phyloP scores from a whole-genome alignment of 2,113 vertebrate species.

The Dicrurus megarhynchus region DNA sequence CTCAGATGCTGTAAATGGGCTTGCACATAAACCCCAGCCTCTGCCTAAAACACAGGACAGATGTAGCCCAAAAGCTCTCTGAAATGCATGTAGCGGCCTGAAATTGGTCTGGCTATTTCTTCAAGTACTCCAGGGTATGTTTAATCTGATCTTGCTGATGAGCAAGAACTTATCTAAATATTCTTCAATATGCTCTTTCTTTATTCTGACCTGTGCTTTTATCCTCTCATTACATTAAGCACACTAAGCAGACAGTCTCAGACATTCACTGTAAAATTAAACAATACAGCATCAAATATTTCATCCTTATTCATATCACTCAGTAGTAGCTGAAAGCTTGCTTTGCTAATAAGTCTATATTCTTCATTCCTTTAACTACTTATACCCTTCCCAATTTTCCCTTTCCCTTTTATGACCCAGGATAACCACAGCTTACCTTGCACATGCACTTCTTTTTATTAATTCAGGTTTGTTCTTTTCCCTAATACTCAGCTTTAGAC shows the following conservation, averaged over 20 bases:
- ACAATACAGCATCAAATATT: background rate
- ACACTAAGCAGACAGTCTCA: background rate
- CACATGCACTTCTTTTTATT: background rate
- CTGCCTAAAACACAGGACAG: background rate
- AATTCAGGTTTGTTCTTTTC: background rate
- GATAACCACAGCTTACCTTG: background rate
- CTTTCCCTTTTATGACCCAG: background rate
- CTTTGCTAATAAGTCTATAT: background rate
- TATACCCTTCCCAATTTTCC: background rate
- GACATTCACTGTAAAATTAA: background rate
- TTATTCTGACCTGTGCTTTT: background rate
- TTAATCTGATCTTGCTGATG: background rate
- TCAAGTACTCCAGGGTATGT: background rate
- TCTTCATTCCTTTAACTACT: background rate
- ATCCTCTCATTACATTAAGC: background rate
- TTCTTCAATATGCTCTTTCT: background rate
- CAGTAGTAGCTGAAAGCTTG: background rate
- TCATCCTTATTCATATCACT: background rate
- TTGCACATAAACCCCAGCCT: background rate
- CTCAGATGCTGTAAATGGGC: background rate
- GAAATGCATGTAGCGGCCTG: background rate
- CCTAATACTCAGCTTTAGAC: background rate
- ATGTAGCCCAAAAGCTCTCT: background rate
- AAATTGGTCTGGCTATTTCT: background rate
- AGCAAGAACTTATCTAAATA: background rate